Evolutionary conservation across 2,113 vertebrate species (phyloP).

Genomic region (Siniperca chuatsi): DNA sequence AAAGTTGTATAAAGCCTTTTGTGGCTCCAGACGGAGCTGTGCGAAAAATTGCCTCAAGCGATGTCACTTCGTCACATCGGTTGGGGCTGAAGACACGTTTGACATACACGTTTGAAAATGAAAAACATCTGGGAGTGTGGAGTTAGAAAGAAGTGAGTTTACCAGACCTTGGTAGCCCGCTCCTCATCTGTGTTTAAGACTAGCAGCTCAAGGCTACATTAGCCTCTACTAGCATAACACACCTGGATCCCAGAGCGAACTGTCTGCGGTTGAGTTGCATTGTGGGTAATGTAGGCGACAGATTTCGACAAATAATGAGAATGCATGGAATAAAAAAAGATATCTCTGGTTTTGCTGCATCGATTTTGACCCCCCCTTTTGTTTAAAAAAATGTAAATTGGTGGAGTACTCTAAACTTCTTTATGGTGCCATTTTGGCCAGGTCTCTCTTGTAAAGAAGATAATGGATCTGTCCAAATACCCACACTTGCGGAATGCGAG

Average conservation of each 20-base stretch:
- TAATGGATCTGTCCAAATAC: not conserved
- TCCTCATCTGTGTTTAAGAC: not conserved
- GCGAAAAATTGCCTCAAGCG: not conserved
- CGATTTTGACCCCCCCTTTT: not conserved
- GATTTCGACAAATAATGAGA: not conserved
- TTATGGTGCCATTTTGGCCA: not conserved
- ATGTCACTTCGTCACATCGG: not conserved
- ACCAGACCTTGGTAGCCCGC: not conserved
- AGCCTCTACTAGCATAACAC: not conserved
- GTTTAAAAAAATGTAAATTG: not conserved
- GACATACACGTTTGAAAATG: not conserved
- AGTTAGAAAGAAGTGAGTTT: not conserved
- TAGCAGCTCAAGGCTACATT: not conserved
- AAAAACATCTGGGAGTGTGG: not conserved
- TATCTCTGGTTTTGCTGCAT: not conserved
- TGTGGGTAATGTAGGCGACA: not conserved
- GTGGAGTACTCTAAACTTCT: not conserved
- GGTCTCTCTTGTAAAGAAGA: not conserved
- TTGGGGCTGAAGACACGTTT: too few species aligned
- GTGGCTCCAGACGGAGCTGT: not conserved
- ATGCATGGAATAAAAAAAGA: not conserved
- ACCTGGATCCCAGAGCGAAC: too few species aligned
- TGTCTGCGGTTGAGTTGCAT: not conserved
- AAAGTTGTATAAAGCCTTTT: not conserved
- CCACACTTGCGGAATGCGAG: not conserved